Conservation (phyloP, 2,888 invertebrate species). For the Nomada flava region DNA sequence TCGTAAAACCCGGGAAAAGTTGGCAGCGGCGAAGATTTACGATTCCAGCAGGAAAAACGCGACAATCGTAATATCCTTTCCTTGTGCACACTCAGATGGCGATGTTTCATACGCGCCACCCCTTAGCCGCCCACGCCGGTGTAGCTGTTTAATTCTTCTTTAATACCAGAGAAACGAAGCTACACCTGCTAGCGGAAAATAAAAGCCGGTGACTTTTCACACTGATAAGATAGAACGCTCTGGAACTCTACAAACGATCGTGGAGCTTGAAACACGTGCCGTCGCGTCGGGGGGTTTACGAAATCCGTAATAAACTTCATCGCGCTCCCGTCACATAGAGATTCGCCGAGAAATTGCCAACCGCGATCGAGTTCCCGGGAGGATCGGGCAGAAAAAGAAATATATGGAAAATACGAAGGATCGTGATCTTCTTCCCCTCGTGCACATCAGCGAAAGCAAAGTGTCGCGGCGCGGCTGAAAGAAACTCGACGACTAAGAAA, state of each 20-base stretch:
- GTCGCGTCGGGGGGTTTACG: neutral
- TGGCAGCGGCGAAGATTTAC: slow-evolving; percentile 62
- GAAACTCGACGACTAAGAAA: slow-evolving; percentile 19
- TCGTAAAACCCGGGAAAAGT: slow-evolving; percentile 44
- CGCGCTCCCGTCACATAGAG: slow-evolving; percentile 5
- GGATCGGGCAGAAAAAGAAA: neutral
- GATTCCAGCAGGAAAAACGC: slow-evolving; percentile 59
- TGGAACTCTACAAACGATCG: neutral
- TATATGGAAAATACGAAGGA: neutral
- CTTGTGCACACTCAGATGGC: slow-evolving; percentile 48
- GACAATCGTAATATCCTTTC: slow-evolving; percentile 67
- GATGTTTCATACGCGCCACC: slow-evolving; percentile 61
- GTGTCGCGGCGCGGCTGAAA: neutral
- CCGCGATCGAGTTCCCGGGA: neutral
- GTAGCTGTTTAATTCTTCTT: slow-evolving; percentile 59
- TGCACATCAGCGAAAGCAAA: neutral
- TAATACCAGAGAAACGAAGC: slow-evolving; percentile 50
- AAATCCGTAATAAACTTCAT: slow-evolving; percentile 32
- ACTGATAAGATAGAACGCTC: neutral
- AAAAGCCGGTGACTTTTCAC: neutral
- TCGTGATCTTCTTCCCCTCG: neutral
- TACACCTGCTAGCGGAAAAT: neutral
- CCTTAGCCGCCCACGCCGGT: slow-evolving; percentile 36
- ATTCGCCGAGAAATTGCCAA: neutral
- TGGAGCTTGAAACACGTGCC: neutral